These are phyloP conservation scores for Plagodis pulveraria DNA, from an alignment of 2,888 invertebrate genomes.

Conservation along the genomic window DNA sequence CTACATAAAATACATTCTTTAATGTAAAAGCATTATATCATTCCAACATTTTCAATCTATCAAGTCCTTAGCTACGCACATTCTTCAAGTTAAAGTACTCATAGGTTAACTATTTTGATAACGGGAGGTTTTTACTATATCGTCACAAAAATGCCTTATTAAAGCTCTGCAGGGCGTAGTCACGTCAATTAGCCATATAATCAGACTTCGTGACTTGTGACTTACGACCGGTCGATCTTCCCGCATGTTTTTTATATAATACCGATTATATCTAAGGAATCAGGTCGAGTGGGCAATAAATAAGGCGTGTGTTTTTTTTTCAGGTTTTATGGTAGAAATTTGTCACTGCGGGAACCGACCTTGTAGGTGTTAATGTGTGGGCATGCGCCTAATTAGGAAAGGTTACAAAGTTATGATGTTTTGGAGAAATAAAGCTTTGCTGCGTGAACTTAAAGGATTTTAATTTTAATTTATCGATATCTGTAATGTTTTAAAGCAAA, in stretches of 20 bases:
- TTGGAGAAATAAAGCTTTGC: not conserved
- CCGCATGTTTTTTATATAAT: slow-evolving; percentile 61
- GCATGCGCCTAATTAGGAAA: slow-evolving; percentile 24
- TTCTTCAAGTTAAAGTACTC: slow-evolving; percentile 26
- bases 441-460: not conserved
- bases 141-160: slow-evolving; percentile 80
- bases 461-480: not conserved
- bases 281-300: slow-evolving; percentile 60
- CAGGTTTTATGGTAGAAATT: slow-evolving; percentile 48
- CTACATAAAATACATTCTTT: not conserved
- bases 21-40: slow-evolving; percentile 1
- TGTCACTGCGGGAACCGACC: slow-evolving; percentile 45
- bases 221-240: slow-evolving; percentile 77
- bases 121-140: slow-evolving; percentile 65
- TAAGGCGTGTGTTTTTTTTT: slow-evolving; percentile 56
- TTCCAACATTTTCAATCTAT: not conserved
- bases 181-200: slow-evolving; percentile 77
- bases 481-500: not conserved
- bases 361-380: slow-evolving; percentile 33
- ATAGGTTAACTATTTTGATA: slow-evolving; percentile 83
- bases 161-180: slow-evolving; percentile 69
- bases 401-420: slow-evolving; percentile 18
- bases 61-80: slow-evolving; percentile 1
- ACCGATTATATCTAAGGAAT: slow-evolving; percentile 59
- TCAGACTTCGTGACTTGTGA: slow-evolving; percentile 80